Base-by-base conservation (phyloP, 2,888 invertebrate species). In the Tortrix viridana region DNA sequence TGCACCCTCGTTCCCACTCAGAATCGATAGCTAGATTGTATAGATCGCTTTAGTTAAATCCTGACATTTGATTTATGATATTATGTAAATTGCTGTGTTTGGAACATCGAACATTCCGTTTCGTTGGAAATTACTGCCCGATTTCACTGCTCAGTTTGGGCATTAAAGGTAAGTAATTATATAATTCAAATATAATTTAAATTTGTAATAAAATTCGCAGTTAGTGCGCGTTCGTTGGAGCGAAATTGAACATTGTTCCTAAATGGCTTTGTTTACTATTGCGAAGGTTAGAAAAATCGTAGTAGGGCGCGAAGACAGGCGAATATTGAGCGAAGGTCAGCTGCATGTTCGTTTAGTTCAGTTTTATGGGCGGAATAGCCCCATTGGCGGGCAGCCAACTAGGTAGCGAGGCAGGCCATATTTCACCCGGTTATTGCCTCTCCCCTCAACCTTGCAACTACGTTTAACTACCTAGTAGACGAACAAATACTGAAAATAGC, bases 351-450 rank as follows among this genome's bases (percentile, higher is more conserved):
- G 63, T 44, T 54, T 58, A 48, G 62, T 43, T 50, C 26, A 47
- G 43, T 53, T 52, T 55, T 58, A 63, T 57, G 52, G 48, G 6
- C 53, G 41, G 52, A 53, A 43, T 47, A 53, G 63, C 63, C 52
- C 26, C 6, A 43, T 58, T 63, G 63, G 63, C 63, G 38, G 47
- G 18, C 43, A 5, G 63, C 63, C 63, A 63, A 63, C 57, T 63
- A 43, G 63, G 63, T 50, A 55, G 54, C 37, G 19, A n/a, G 43
- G 49, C 23, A 54, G 37, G 44, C 44, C 47, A 57, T 52, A 57
- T 57, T 52, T 57, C 52, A 52, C 26, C 54, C 52, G 52, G 62
- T 38, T 63, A 57, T 47, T 47, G 62, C 53, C 63, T 41, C 47
- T n/a, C 3, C 12, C 32, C 12, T 12, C 32, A 32, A 32, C 32